A percentile compares a stretch with the other conserved stretches of the same genome.
Conservation (phyloP, 2,113 vertebrate genomes). For the Scolopax mira region DNA sequence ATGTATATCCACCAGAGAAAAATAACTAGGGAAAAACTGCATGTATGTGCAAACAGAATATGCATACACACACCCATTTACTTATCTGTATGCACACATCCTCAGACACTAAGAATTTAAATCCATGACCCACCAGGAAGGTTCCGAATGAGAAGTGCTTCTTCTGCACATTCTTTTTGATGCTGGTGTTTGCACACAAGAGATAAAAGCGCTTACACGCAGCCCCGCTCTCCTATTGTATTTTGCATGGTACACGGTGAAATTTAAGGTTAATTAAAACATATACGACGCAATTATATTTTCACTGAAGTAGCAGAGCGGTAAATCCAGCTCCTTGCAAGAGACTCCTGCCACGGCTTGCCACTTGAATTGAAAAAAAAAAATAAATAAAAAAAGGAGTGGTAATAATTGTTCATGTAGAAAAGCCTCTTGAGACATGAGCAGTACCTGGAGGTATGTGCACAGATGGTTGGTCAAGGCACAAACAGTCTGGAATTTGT, state of each 20-base stretch:
- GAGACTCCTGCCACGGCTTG: slow-evolving; percentile 71
- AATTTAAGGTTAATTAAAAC: background rate
- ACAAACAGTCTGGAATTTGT: slow-evolving; percentile 84
- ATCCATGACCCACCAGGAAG: background rate
- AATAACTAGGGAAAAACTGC: background rate
- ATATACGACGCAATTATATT: background rate
- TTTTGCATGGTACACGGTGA: fast-evolving
- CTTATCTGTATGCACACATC: background rate
- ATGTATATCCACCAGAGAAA: background rate
- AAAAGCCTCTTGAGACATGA: slow-evolving; percentile 83
- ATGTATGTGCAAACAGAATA: background rate
- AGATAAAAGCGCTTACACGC: background rate
- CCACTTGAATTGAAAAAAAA: slow-evolving; percentile 43
- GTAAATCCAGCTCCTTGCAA: slow-evolving; percentile 50
- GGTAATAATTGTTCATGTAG: slow-evolving; percentile 71
- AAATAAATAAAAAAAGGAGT: slow-evolving; percentile 45
- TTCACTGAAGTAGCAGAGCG: background rate
- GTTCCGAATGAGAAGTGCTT: background rate
- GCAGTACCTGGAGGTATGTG: slow-evolving; percentile 79
- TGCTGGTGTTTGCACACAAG: background rate
- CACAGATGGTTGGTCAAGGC: slow-evolving; percentile 79
- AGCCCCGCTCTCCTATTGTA: background rate
- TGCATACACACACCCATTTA: background rate
- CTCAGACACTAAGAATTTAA: background rate
- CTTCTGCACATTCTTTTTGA: background rate